Percentiles rank a stretch among this genome's conserved stretches.
Evolutionary conservation across 2,797 vertebrate genomes (phyloP).

Genomic region (Chaunax sp.): DNA sequence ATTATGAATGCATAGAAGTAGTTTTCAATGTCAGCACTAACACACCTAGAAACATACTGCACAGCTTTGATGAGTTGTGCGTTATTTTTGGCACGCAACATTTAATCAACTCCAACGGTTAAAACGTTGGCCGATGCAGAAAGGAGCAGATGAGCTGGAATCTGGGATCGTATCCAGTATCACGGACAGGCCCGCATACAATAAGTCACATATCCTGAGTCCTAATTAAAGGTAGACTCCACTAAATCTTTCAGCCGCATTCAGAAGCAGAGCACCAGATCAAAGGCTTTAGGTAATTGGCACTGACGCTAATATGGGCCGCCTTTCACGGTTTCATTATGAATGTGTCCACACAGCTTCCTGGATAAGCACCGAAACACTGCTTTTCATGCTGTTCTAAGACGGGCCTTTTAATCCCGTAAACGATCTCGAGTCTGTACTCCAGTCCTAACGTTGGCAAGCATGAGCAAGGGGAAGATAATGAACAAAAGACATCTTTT

Average conservation of each 20-base stretch:
- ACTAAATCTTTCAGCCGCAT: slow-evolving; percentile 31
- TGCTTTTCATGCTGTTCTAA: slow-evolving; percentile 39
- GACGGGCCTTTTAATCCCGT: slow-evolving; percentile 35
- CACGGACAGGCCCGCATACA: slow-evolving; percentile 20
- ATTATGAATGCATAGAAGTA: slow-evolving; percentile 56
- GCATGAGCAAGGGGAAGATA: slow-evolving; percentile 24
- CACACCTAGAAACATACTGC: slow-evolving; percentile 13
- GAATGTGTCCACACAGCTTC: slow-evolving; percentile 55
- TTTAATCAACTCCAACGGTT: slow-evolving; percentile 7
- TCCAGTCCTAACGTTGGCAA: background rate
- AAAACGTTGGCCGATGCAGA: background rate
- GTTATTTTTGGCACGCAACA: slow-evolving; percentile 51
- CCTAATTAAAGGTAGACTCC: slow-evolving; percentile 55
- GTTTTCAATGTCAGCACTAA: slow-evolving; percentile 42
- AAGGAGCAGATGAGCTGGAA: slow-evolving; percentile 18
- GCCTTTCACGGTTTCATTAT: slow-evolving; percentile 42
- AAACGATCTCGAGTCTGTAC: slow-evolving; percentile 23
- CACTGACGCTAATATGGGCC: slow-evolving; percentile 32
- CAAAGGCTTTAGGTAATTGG: slow-evolving; percentile 60
- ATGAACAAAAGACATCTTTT: slow-evolving; percentile 20
- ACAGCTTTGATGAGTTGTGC: slow-evolving; percentile 24
- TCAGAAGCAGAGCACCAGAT: slow-evolving; percentile 48
- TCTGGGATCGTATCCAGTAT: background rate
- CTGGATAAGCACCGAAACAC: slow-evolving; percentile 35
- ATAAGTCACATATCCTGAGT: slow-evolving; percentile 27